A percentile compares a stretch with the other conserved stretches of the same genome.
Conservation (phyloP, 2,113 vertebrate genomes). For the Spilogale gracilis region DNA sequence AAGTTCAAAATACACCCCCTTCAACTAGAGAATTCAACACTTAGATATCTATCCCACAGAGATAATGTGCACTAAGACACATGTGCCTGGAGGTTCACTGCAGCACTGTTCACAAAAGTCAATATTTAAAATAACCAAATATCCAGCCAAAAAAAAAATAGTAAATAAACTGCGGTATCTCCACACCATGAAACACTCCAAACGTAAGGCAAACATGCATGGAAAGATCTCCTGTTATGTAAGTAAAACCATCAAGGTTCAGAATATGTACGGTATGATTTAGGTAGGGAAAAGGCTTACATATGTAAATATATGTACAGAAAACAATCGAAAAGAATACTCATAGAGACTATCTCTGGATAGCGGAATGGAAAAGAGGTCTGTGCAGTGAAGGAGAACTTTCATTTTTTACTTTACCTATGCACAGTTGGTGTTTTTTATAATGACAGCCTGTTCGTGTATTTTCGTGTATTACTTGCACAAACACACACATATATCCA, state of each 20-base stretch:
- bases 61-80: not conserved
- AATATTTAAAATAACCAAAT: slow-evolving; percentile 41
- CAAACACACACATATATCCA: not conserved
- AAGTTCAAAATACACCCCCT: not conserved
- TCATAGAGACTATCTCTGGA: not conserved
- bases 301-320: not conserved
- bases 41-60: not conserved
- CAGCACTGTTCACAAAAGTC: slow-evolving; percentile 17
- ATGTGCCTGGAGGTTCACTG: not conserved
- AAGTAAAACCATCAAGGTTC: not conserved
- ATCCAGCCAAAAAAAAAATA: slow-evolving; percentile 11
- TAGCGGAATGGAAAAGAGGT: not conserved
- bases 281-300: not conserved
- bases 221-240: not conserved
- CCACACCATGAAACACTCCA: slow-evolving; percentile 40
- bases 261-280: not conserved
- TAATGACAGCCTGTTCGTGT: not conserved
- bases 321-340: slow-evolving; percentile 6
- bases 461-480: not conserved
- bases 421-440: not conserved
- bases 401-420: not conserved
- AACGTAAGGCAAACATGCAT: not conserved
- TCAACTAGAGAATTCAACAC: not conserved
- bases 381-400: not conserved
- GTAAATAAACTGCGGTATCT: not conserved